Evolutionary conservation across 2,113 vertebrate species (phyloP).

Genomic region (Tichodroma muraria): DNA sequence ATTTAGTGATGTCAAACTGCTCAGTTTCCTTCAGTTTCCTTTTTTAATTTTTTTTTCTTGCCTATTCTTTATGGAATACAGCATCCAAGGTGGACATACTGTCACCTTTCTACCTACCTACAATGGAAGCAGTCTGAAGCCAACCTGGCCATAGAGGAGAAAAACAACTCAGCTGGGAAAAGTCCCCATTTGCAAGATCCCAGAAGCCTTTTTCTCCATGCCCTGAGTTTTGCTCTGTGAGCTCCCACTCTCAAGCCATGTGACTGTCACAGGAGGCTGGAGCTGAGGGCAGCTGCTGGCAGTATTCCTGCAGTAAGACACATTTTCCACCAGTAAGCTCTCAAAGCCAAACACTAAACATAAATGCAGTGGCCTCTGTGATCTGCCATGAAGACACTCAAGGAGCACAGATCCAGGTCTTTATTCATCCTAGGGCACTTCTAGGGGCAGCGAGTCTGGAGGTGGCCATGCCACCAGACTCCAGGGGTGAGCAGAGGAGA

Average conservation of each 20-base stretch:
- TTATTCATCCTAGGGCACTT: background rate
- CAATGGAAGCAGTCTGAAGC: background rate
- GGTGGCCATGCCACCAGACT: background rate
- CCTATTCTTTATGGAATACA: background rate
- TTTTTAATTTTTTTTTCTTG: background rate
- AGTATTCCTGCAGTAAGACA: background rate
- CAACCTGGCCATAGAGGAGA: background rate
- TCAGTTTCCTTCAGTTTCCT: background rate
- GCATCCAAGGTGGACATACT: background rate
- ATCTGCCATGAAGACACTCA: background rate
- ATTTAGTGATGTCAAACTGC: background rate
- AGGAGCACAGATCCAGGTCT: background rate
- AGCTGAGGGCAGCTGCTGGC: background rate
- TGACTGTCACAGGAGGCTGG: background rate
- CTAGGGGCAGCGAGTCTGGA: background rate
- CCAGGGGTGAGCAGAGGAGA: background rate
- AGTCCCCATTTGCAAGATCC: background rate
- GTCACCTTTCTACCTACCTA: background rate
- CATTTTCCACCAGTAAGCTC: background rate
- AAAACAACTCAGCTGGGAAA: background rate
- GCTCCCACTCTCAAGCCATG: background rate
- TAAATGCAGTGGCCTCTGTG: background rate
- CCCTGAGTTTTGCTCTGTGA: background rate
- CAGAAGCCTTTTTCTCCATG: background rate
- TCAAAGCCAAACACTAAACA: background rate